Conservation (phyloP, 2,797 vertebrate genomes). For the Dicrostonyx torquatus region DNA sequence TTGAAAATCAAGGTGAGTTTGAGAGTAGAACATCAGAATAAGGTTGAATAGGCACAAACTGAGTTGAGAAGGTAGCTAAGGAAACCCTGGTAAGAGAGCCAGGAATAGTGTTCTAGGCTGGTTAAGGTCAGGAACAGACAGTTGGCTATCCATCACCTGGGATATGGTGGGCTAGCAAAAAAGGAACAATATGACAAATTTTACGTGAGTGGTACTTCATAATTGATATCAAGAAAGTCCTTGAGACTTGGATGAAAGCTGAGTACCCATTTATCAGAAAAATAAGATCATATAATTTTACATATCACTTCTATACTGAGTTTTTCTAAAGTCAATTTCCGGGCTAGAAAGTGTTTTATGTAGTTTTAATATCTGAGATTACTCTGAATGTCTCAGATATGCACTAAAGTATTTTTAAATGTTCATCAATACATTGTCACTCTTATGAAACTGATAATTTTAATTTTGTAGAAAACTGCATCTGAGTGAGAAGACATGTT, state of each 20-base stretch:
- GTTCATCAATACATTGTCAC: neutral
- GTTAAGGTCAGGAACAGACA: neutral
- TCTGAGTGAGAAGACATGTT: neutral
- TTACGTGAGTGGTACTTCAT: neutral
- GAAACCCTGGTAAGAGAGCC: neutral
- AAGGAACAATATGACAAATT: neutral
- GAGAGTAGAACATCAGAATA: neutral
- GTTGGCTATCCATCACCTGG: neutral
- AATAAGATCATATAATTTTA: neutral
- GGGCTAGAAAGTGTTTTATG: constrained; percentile 13
- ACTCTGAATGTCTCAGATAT: neutral
- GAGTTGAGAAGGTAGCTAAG: neutral
- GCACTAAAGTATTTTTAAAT: neutral
- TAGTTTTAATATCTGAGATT: neutral
- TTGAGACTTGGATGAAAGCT: constrained; percentile 5
- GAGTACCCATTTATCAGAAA: neutral
- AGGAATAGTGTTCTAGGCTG: neutral
- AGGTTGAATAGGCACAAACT: neutral
- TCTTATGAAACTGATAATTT: neutral
- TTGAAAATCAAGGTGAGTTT: neutral
- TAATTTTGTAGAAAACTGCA: neutral
- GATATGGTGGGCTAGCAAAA: neutral
- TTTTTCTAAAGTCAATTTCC: neutral
- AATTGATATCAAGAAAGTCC: neutral
- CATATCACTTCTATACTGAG: neutral